phyloP scores from a whole-genome alignment of 1,140 invertebrate species.

The Drosophila aff. region DNA sequence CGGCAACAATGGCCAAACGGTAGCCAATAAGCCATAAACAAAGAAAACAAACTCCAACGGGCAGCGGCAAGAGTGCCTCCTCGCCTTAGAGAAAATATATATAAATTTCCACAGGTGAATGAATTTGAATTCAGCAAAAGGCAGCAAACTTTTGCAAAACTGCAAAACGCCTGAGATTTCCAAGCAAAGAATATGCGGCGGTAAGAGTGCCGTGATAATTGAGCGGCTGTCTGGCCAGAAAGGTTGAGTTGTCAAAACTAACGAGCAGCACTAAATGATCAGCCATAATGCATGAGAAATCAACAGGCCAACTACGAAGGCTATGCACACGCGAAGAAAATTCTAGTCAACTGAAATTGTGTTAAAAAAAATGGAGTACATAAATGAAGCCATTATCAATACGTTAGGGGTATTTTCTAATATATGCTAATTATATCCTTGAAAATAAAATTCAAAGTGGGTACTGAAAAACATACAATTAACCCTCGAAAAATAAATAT shows the following conservation, averaged over 20 bases:
- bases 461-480: background rate
- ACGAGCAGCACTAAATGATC: conserved; percentile 38
- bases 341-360: background rate
- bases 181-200: conserved; percentile 8
- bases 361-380: background rate
- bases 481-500: background rate
- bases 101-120: conserved; percentile 76
- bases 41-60: conserved; percentile 41
- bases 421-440: no score
- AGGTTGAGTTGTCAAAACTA: conserved; percentile 52
- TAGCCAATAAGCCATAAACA: conserved; percentile 74
- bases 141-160: conserved; percentile 10
- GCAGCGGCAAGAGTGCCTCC: conserved; percentile 6
- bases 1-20: conserved; percentile 66
- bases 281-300: conserved; percentile 28
- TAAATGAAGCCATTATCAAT: background rate
- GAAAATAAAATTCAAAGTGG: background rate
- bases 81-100: conserved; percentile 29
- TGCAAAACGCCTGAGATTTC: conserved; percentile 7
- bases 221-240: conserved; percentile 15
- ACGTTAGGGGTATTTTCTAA: background rate
- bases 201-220: conserved; percentile 13
- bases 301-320: conserved; percentile 21
- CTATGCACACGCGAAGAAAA: conserved; percentile 1
- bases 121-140: conserved; percentile 63